Base-by-base conservation (phyloP, 1,140 invertebrate genomes). In the Drosophila auraria region DNA sequence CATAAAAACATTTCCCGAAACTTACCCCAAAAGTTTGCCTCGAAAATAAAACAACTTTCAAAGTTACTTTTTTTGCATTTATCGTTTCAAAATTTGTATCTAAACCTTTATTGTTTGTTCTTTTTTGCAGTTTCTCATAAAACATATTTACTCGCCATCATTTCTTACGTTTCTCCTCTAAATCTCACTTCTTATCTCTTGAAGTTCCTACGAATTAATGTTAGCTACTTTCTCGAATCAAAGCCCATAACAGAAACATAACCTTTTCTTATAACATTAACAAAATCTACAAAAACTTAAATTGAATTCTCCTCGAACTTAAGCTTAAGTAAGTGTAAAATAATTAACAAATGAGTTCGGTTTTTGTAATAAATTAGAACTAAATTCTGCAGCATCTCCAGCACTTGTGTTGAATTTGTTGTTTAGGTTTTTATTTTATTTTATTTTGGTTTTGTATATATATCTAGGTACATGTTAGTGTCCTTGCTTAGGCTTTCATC, bases 21-120 rank as follows among this genome's bases (percentile, higher is more conserved):
- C 17, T 50, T 25, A 45, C 49, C 59, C 8, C 7, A 8, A 42
- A 54, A 33, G 47, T 78, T 53, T 33, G 25, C 62, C n/a, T 30
- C 8, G 2, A 61, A 33, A 36, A 0, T 15, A 27, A 70, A 50
- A 61, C 56, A 60, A 30, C 30, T 42, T 23, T 27, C 36, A 38
- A 38, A 38, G 11, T 54, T 33, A 8, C 8, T 11, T 36, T 64
- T 87, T 80, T 91, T 89, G 76, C 77, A 91, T 89, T 83, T 89
- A 92, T 91, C 90, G 86, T 92, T 92, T 92, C 90, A 92, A 92
- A 92, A 92, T 92, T 92, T 92, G 90, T 92, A 92, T 92, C 90
- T 92, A 92, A 92, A 92, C 90, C 90, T 92, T 92, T 92, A 92
- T 92, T 92, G 90, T 92, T 92, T 82, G 74, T 78, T 79, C 66